phyloP scores from a whole-genome alignment of 2,113 vertebrate genomes.

The Panthera uncia region DNA sequence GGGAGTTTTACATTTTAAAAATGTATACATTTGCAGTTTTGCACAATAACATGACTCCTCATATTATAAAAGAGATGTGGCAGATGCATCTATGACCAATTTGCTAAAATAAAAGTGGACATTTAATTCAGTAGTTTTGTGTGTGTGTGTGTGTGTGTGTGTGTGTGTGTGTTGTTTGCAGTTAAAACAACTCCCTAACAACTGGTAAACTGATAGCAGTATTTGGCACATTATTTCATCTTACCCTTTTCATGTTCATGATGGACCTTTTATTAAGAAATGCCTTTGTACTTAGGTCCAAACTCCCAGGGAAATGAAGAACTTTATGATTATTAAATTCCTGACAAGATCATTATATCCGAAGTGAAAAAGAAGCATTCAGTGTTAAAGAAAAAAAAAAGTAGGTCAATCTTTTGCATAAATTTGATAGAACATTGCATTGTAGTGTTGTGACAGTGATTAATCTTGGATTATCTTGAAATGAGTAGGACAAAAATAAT shows the following conservation, averaged over 20 bases:
- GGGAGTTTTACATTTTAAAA: not conserved
- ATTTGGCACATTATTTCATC: not conserved
- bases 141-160: not conserved
- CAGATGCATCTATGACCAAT: not conserved
- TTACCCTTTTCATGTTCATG: not conserved
- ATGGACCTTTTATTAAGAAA: not conserved
- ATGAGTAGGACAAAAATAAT: not conserved
- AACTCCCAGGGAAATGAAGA: not conserved
- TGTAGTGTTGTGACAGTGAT: not conserved
- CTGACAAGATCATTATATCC: not conserved
- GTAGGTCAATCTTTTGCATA: not conserved
- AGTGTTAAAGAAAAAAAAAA: not conserved
- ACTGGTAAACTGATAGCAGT: not conserved
- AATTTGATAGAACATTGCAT: not conserved
- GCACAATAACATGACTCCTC: not conserved
- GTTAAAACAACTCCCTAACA: not conserved
- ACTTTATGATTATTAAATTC: not conserved
- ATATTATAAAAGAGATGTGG: not conserved
- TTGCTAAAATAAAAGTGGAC: not conserved
- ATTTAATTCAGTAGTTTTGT: not conserved
- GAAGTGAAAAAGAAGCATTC: not conserved
- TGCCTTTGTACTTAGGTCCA: not conserved
- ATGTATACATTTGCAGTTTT: not conserved
- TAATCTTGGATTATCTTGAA: slow-evolving; percentile 19
- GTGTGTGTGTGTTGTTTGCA: not conserved